Evolutionary conservation across 2,113 vertebrate species (phyloP).

Genomic region (Octodon degus): DNA sequence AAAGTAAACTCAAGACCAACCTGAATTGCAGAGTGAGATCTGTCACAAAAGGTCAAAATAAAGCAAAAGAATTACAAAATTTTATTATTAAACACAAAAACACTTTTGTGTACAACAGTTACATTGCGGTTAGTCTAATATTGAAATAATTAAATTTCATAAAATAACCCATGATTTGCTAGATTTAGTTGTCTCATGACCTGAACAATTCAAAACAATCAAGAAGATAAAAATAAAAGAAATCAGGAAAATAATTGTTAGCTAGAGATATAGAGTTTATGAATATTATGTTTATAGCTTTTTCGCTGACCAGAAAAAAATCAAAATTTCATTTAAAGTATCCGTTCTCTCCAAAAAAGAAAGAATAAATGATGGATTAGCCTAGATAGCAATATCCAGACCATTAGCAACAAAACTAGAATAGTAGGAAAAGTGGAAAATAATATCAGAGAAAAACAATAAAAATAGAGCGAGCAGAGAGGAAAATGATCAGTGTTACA

Average conservation of each 20-base stretch:
- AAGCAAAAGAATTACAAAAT: neutral
- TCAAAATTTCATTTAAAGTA: neutral
- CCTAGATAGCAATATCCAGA: neutral
- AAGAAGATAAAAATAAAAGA: neutral
- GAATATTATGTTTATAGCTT: neutral
- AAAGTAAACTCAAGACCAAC: too few relatives aligned
- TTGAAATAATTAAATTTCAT: conserved; percentile 50
- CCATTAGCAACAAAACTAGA: conserved; percentile 7
- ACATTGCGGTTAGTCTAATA: neutral
- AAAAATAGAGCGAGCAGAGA: neutral
- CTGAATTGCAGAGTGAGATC: too few relatives aligned
- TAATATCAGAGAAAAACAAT: neutral
- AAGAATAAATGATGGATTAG: neutral
- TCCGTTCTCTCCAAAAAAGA: neutral
- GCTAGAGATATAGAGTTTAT: neutral
- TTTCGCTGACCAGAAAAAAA: neutral
- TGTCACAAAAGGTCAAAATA: too few relatives aligned
- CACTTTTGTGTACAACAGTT: neutral
- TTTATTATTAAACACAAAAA: neutral
- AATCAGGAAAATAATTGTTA: conserved; percentile 5
- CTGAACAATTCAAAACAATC: conserved; percentile 18
- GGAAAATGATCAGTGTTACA: neutral
- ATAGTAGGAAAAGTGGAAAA: neutral
- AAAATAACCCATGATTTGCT: conserved; percentile 17
- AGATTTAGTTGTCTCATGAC: neutral